phyloP scores from a whole-genome alignment of 2,113 vertebrate species.

The Brachyhypopomus gauderio region DNA sequence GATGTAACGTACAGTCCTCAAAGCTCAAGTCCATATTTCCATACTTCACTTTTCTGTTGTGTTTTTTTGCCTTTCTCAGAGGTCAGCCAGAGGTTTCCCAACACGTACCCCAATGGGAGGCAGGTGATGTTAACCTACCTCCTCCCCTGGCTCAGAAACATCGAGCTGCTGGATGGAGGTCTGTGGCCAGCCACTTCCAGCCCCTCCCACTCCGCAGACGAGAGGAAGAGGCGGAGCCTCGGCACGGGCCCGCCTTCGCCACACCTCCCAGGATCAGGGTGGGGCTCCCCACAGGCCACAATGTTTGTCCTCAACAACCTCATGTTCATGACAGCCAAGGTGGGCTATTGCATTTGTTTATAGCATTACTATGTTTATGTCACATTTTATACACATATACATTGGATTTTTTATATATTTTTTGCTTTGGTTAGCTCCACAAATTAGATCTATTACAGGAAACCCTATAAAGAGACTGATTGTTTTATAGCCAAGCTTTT shows the following conservation, averaged over 20 bases:
- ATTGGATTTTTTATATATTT: too few species aligned
- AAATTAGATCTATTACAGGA: too few species aligned
- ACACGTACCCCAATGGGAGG: constrained; percentile 92
- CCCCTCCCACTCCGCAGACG: constrained; percentile 88
- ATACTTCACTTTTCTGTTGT: not conserved
- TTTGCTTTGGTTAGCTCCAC: too few species aligned
- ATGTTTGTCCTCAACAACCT: constrained; percentile 97
- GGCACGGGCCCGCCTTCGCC: constrained; percentile 67
- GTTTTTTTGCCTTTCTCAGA: constrained; percentile 70
- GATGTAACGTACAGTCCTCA: too few species aligned
- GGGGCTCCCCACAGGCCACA: constrained; percentile 95
- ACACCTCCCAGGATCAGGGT: constrained; percentile 88
- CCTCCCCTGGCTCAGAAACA: constrained; percentile 95
- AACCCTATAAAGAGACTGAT: too few species aligned
- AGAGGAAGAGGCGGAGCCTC: constrained; percentile 76
- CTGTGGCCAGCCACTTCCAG: constrained; percentile 87
- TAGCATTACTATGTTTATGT: not conserved
- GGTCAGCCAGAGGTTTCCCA: constrained; percentile 94
- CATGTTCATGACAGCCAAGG: constrained; percentile 99
- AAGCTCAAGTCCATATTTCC: not conserved
- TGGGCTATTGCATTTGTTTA: constrained; percentile 56
- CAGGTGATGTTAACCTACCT: constrained; percentile 98
- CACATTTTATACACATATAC: not conserved
- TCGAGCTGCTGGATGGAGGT: constrained; percentile 92
- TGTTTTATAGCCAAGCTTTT: too few species aligned